Evolutionary conservation across 2,797 vertebrate species (phyloP), one percentile per base, ranked within the genome.

Genomic region (Propithecus perrieri): DNA sequence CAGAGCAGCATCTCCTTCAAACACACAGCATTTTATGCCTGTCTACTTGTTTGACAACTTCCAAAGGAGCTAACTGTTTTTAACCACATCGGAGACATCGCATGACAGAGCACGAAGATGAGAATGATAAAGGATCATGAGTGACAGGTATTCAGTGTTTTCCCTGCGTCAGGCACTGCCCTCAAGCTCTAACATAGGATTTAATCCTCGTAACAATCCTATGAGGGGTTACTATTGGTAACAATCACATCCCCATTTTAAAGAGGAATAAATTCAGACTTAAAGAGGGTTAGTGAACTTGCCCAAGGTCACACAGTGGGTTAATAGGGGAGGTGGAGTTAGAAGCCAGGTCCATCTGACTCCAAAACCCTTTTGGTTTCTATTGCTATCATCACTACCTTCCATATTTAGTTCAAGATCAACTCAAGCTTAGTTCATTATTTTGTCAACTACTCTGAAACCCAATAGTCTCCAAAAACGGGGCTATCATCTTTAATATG

Each of bases 371-470:
- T 41, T 41, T 12, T 28, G 48, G 17, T 46, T 41, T 26, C n/a
- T n/a, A 8, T 55, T 76, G 13, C 55, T 55, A 48, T 4, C 28
- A 94, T 14, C 18, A 30, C 28, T 24, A 48, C 24, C 53, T 95
- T n/a, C 35, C 46, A 74, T 18, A 24, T n/a, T 43, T 72, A 30
- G 15, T 91, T 79, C 38, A 89, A 69, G 71, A 76, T 38, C 48
- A 50, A 87, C 20, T 89, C 81, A 71, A 74, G 18, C 30, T 89
- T 74, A 55, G 30, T 67, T 76, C 53, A 24, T 71, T 81, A 38
- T 55, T 57, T 61, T 55, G 72, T 48, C 93, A 95, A 93, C 53
- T 35, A 53, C 46, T 75, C 63, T 67, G 78, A 91, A 80, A 94
- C 9, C 12, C 22, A 18, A 20, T 55, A 41, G 35, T 90, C 38